phyloP scores from a whole-genome alignment of 2,113 vertebrate species.

The Nycticryphes semicollaris region DNA sequence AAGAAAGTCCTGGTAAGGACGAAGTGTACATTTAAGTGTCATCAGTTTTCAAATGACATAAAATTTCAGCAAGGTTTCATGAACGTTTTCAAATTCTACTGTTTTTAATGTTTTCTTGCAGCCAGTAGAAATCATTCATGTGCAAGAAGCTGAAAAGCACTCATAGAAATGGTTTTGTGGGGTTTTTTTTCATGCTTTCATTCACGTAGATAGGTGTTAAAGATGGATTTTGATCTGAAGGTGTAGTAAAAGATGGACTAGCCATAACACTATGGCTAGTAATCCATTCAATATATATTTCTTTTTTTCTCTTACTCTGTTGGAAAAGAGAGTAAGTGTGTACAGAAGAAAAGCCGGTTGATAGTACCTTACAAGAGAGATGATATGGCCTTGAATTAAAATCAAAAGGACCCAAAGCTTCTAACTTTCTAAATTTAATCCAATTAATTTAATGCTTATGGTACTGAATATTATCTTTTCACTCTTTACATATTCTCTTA shows the following conservation, averaged over 20 bases:
- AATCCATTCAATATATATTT: neutral
- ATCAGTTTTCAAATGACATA: too few relatives aligned
- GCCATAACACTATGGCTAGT: neutral
- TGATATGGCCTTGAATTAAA: neutral
- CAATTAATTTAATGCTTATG: neutral
- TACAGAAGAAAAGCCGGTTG: neutral
- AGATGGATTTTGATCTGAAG: neutral
- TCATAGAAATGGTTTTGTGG: neutral
- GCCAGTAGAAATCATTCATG: neutral
- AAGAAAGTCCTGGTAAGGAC: neutral
- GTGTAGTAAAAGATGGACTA: neutral
- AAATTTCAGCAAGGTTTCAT: neutral
- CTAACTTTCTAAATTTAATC: neutral
- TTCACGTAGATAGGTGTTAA: neutral
- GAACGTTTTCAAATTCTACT: neutral
- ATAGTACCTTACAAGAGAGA: neutral
- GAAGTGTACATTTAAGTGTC: neutral
- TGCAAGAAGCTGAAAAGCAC: neutral
- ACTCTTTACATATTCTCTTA: neutral
- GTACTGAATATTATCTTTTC: neutral
- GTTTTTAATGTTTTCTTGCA: neutral
- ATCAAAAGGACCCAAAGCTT: neutral
- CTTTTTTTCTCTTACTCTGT: neutral
- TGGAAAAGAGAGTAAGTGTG: neutral
- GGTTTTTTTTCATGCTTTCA: constrained; percentile 3